Evolutionary conservation across 2,113 vertebrate species (phyloP).

Genomic region (Blennius ocellaris): DNA sequence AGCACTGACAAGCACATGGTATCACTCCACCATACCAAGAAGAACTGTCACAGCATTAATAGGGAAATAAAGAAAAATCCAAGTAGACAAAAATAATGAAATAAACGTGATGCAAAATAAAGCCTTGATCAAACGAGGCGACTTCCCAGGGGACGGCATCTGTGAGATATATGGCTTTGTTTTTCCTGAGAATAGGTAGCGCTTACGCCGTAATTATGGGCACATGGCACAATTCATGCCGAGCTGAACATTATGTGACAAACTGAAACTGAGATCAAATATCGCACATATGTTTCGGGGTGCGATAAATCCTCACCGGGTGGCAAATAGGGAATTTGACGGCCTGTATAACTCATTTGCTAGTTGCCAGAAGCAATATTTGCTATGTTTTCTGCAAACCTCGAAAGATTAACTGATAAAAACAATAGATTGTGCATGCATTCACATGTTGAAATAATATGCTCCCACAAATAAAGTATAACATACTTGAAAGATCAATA

Average conservation of each 20-base stretch:
- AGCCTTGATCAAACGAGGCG: constrained; percentile 49
- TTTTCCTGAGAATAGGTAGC: constrained; percentile 24
- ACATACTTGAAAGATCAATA: neutral
- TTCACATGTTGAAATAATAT: neutral
- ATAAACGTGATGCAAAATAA: constrained; percentile 27
- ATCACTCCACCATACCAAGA: constrained; percentile 1
- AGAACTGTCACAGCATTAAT: constrained; percentile 22
- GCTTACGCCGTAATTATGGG: constrained; percentile 48
- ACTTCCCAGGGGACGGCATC: constrained; percentile 56
- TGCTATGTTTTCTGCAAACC: constrained; percentile 8
- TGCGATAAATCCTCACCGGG: constrained; percentile 22
- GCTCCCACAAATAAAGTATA: neutral
- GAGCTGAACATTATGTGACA: constrained; percentile 51
- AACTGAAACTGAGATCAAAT: constrained; percentile 60
- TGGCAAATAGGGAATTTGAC: constrained; percentile 31
- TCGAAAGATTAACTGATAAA: neutral
- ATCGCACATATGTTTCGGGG: constrained; percentile 15
- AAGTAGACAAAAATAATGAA: constrained; percentile 38
- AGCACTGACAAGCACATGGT: constrained; percentile 20
- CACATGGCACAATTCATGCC: constrained; percentile 44
- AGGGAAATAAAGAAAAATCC: neutral
- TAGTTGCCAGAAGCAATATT: constrained; percentile 24
- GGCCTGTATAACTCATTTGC: constrained; percentile 12
- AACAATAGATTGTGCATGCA: neutral
- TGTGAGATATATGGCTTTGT: constrained; percentile 42